Evolutionary conservation across 2,113 vertebrate species (phyloP).

Genomic region (Eulemur rufifrons): DNA sequence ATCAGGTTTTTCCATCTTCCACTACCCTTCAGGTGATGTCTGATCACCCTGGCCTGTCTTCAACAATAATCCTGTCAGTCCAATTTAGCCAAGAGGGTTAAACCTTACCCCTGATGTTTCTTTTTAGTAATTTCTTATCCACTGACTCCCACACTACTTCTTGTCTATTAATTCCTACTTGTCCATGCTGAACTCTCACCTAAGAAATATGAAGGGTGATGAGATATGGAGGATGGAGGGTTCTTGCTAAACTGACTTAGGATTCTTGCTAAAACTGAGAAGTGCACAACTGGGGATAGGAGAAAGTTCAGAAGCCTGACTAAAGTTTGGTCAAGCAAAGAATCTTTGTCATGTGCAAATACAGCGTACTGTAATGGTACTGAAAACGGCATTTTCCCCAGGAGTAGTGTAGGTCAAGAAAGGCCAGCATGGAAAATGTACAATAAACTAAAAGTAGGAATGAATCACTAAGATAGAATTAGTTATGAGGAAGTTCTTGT

Average conservation of each 20-base stretch:
- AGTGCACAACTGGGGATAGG: not conserved
- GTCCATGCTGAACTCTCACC: not conserved
- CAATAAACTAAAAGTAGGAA: not conserved
- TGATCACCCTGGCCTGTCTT: not conserved
- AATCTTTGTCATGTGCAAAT: not conserved
- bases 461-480: not conserved
- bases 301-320: not conserved
- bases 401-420: not conserved
- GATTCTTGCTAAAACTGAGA: not conserved
- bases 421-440: not conserved
- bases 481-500: not conserved
- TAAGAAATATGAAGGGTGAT: not conserved
- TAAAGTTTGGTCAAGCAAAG: not conserved
- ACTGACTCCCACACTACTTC: not conserved
- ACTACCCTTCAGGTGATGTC: not conserved
- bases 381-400: not conserved
- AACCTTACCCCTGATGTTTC: not conserved
- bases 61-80: not conserved
- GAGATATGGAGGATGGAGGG: not conserved
- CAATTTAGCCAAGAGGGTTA: not conserved
- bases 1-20: not conserved
- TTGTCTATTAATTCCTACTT: not conserved
- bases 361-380: not conserved
- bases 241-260: not conserved
- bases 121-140: not conserved